Percentiles rank a stretch among this genome's conserved stretches.
These are phyloP conservation scores for Phocides pigmalion DNA, from an alignment of 1,140 invertebrate genomes.

Conservation along the genomic window DNA sequence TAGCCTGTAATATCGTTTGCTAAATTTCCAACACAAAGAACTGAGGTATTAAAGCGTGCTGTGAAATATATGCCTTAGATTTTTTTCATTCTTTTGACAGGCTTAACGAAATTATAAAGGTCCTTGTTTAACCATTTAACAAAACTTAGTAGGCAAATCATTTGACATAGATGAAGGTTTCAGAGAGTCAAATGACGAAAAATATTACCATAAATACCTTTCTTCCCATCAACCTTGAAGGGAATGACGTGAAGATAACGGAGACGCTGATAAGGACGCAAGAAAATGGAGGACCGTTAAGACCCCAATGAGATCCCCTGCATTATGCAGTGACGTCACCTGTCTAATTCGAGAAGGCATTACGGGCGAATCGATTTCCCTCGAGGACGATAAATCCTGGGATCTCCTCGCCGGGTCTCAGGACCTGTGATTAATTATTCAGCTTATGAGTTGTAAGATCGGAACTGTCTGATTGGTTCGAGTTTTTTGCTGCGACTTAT, in stretches of 20 bases:
- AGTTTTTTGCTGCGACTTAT: neutral
- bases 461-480: constrained; percentile 7
- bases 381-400: constrained; percentile 16
- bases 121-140: too few species aligned
- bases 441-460: constrained; percentile 32
- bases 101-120: too few species aligned
- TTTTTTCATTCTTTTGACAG: too few species aligned
- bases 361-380: constrained; percentile 20
- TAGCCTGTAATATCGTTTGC: too few species aligned
- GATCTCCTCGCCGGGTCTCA: constrained; percentile 1
- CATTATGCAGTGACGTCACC: constrained; percentile 34
- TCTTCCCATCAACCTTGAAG: neutral
- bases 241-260: neutral
- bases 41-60: too few species aligned
- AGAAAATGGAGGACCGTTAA: neutral
- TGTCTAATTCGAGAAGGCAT: constrained; percentile 27
- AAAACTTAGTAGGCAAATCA: too few species aligned
- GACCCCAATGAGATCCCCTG: constrained; percentile 15
- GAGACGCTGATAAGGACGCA: neutral
- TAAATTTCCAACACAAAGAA: too few species aligned
- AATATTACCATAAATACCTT: neutral
- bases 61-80: too few species aligned
- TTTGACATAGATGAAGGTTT: neutral
- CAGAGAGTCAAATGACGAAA: neutral
- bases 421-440: constrained; percentile 30